Conservation (phyloP, 2,888 invertebrate species). For the Graphium colonna region DNA sequence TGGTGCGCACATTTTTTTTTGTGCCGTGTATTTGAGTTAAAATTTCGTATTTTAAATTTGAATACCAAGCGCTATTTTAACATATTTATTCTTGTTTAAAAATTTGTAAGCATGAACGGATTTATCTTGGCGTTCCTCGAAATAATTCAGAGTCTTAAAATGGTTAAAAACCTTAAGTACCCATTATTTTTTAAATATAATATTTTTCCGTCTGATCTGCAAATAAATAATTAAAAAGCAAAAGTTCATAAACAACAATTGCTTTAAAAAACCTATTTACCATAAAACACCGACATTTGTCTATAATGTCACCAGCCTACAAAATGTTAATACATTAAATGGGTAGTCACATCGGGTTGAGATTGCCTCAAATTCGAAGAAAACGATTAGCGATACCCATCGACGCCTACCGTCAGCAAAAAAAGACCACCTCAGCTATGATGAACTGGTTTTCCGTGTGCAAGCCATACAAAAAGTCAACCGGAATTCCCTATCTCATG, state of each 20-base stretch:
- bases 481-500: constrained; percentile 39
- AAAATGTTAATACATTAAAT: constrained; percentile 11
- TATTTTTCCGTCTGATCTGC: too few relatives aligned
- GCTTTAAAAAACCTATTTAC: background rate
- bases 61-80: background rate
- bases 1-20: constrained; percentile 1
- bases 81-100: too few relatives aligned
- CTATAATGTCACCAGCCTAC: background rate
- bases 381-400: constrained; percentile 57
- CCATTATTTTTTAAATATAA: too few relatives aligned
- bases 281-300: too few relatives aligned
- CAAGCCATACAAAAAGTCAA: constrained; percentile 29
- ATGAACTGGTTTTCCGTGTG: constrained; percentile 72
- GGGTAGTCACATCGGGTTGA: constrained; percentile 22
- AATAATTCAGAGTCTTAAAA: too few relatives aligned
- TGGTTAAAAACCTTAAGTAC: too few relatives aligned
- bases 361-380: constrained; percentile 50
- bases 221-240: too few relatives aligned
- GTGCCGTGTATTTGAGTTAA: background rate
- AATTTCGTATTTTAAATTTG: background rate
- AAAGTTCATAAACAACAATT: too few relatives aligned
- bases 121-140: too few relatives aligned
- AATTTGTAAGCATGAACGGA: too few relatives aligned
- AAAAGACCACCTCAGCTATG: constrained; percentile 53
- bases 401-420: constrained; percentile 64